Evolutionary conservation across 2,888 invertebrate species (phyloP).

Genomic region (Corythucha ciliata): DNA sequence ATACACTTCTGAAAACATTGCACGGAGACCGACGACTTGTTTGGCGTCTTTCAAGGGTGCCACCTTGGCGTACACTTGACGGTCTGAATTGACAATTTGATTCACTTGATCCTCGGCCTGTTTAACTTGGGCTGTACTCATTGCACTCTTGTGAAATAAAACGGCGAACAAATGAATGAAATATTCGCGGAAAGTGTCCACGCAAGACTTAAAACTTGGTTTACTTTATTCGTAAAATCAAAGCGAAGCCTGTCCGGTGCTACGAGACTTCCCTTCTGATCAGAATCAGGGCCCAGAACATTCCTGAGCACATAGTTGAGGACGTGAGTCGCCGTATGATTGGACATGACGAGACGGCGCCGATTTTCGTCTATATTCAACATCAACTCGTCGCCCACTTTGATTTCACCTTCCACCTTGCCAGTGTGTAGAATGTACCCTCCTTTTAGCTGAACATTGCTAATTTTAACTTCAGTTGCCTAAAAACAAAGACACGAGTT

Average conservation of each 20-base stretch:
- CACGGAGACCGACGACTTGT: constrained; percentile 82
- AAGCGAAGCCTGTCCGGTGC: constrained; percentile 94
- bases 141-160: constrained; percentile 52
- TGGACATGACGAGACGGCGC: constrained; percentile 90
- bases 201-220: not conserved
- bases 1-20: constrained; percentile 94
- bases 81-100: constrained; percentile 63
- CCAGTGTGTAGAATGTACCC: constrained; percentile 95
- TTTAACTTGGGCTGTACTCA: constrained; percentile 80
- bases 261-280: constrained; percentile 94
- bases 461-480: constrained; percentile 81
- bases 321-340: constrained; percentile 96
- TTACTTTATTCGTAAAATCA: constrained; percentile 85
- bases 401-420: constrained; percentile 66
- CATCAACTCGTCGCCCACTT: constrained; percentile 73
- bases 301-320: constrained; percentile 87
- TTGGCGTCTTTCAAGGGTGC: constrained; percentile 76
- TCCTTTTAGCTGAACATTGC: constrained; percentile 78
- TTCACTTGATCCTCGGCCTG: constrained; percentile 72
- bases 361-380: constrained; percentile 76
- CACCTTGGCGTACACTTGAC: constrained; percentile 79
- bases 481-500: constrained; percentile 30
- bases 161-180: not conserved
- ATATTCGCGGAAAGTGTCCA: not conserved
- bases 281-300: constrained; percentile 82